Percentiles rank a stretch among this genome's conserved stretches.
Evolutionary conservation across 1,140 invertebrate genomes (phyloP).

Genomic region (Musca vetustissima): DNA sequence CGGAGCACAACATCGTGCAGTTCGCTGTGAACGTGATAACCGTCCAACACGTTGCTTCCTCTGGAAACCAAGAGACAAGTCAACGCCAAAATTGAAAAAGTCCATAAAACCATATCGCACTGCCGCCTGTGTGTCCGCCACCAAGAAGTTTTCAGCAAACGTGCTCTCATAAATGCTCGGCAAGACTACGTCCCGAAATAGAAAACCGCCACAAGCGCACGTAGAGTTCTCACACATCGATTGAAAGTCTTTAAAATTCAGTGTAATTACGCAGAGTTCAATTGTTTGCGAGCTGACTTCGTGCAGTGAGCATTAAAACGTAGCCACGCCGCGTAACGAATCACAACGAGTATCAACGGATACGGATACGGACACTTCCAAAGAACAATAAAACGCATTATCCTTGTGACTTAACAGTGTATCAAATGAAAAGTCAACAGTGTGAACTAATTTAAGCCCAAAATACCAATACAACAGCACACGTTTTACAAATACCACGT

Average conservation of each 20-base stretch:
- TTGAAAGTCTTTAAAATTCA: slow-evolving; percentile 31
- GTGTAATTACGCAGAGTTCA: slow-evolving; percentile 30
- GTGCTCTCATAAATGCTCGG: neutral
- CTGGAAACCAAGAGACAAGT: no score
- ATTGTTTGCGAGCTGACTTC: slow-evolving; percentile 34
- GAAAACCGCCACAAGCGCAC: neutral
- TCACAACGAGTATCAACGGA: neutral
- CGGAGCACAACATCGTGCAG: slow-evolving; percentile 16
- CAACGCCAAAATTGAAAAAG: neutral
- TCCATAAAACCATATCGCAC: neutral
- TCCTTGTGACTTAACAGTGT: slow-evolving; percentile 8
- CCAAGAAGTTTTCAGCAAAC: neutral
- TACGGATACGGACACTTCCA: slow-evolving; percentile 1
- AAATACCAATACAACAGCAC: neutral
- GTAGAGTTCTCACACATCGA: slow-evolving; percentile 7
- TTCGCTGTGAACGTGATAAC: slow-evolving; percentile 23
- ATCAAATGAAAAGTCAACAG: neutral
- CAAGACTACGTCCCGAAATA: neutral
- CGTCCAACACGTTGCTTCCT: neutral
- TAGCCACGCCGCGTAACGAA: neutral
- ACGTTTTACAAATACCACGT: neutral
- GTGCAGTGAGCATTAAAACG: slow-evolving; percentile 28
- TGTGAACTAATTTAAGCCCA: neutral
- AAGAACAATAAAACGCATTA: neutral
- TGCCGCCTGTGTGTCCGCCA: neutral